Percentiles rank a stretch among this genome's conserved stretches.
Evolutionary conservation across 1,140 invertebrate species (phyloP).

Genomic region (Brachionus asplanchnoidis): DNA sequence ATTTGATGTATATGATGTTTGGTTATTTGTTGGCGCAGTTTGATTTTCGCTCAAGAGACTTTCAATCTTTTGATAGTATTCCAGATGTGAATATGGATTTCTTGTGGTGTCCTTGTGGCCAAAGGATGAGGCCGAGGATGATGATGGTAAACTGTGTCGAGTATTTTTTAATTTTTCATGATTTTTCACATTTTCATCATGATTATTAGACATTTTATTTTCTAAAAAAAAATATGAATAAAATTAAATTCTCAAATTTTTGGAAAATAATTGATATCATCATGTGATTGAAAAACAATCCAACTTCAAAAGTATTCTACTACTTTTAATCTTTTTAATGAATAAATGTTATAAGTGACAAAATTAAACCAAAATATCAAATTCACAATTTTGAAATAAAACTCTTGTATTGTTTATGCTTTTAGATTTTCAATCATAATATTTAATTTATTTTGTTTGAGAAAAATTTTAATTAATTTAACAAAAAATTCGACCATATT

Average conservation of each 20-base stretch:
- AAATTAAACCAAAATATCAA: too few species aligned
- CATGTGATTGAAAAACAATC: not conserved
- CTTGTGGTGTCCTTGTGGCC: not conserved
- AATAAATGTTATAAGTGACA: too few species aligned
- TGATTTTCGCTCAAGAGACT: not conserved
- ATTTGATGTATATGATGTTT: not conserved
- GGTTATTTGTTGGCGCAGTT: not conserved
- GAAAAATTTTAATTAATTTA: not conserved
- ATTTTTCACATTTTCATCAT: not conserved
- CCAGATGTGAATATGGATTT: not conserved
- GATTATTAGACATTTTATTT: not conserved
- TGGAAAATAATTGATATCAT: not conserved
- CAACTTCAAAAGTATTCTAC: conserved; percentile 22
- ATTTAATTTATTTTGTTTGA: not conserved
- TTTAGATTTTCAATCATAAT: not conserved
- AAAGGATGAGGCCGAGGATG: not conserved
- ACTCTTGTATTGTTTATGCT: too few species aligned
- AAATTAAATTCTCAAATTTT: not conserved
- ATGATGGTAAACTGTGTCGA: not conserved
- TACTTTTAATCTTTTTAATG: not conserved
- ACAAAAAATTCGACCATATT: not conserved
- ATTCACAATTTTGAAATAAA: too few species aligned
- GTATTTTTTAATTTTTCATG: not conserved
- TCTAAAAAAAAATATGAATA: not conserved
- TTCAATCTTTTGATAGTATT: conserved; percentile 21